These are phyloP conservation scores for Drosophila sp. DNA, from an alignment of 1,140 invertebrate species.

Conservation along the genomic window DNA sequence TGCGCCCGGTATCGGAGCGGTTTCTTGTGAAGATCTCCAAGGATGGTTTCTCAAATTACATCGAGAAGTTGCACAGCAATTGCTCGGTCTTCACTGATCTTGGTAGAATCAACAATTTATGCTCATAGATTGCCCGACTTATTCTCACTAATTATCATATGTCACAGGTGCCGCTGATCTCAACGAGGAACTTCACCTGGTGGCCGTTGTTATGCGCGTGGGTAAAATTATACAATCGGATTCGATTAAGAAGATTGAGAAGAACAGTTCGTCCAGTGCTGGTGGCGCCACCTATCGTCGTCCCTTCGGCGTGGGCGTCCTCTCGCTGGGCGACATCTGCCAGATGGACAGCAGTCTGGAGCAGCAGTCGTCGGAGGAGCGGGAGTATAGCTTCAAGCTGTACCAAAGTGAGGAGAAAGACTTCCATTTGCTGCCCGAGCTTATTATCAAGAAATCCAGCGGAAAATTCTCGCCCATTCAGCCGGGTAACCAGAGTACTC, in stretches of 20 bases:
- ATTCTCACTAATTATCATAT: not conserved
- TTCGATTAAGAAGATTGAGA: constrained; percentile 88
- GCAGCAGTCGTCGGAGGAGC: constrained; percentile 86
- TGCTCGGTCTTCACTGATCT: constrained; percentile 93
- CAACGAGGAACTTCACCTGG: constrained; percentile 92
- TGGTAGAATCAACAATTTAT: constrained; percentile 47
- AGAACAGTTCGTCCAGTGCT: constrained; percentile 66
- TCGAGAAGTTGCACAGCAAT: constrained; percentile 94
- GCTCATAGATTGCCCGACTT: not conserved
- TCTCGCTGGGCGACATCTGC: constrained; percentile 87
- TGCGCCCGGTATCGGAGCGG: constrained; percentile 91
- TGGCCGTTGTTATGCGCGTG: constrained; percentile 94
- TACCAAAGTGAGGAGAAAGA: constrained; percentile 96
- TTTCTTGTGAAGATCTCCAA: constrained; percentile 95
- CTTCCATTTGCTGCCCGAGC: constrained; percentile 94
- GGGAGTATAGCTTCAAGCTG: constrained; percentile 90
- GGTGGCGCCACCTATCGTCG: constrained; percentile 86
- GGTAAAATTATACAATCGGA: constrained; percentile 94
- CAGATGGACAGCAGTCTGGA: constrained; percentile 87
- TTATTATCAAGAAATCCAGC: constrained; percentile 92
- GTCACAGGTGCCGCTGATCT: constrained; percentile 90
- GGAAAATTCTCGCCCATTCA: constrained; percentile 91
- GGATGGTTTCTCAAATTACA: constrained; percentile 95
- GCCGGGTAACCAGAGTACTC: constrained; percentile 85
- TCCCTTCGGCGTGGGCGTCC: constrained; percentile 93